A percentile compares a stretch with the other conserved stretches of the same genome.
Conservation (phyloP, 2,113 vertebrate species). For the Peromyscus leucopus region DNA sequence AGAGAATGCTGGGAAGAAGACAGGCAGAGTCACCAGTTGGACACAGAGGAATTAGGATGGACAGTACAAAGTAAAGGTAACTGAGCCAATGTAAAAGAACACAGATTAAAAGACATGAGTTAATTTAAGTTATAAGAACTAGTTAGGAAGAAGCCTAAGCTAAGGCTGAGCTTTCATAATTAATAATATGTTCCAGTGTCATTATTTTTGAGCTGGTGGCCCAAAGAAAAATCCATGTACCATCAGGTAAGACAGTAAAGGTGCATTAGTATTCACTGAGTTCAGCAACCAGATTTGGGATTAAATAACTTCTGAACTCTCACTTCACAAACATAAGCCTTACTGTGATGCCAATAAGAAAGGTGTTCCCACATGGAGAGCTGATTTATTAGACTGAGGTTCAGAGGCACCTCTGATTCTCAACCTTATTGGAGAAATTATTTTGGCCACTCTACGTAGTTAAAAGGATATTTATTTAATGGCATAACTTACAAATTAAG, state of each 20-base stretch:
- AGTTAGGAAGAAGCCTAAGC: background rate
- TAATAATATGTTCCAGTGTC: background rate
- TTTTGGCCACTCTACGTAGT: no score
- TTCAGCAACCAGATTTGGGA: background rate
- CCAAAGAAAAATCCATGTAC: background rate
- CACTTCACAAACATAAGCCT: background rate
- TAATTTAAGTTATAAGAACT: background rate
- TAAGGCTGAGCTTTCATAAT: background rate
- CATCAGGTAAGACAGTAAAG: background rate
- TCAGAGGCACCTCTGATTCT: background rate
- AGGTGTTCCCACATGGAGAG: background rate
- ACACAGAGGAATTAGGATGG: background rate
- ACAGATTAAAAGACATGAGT: background rate
- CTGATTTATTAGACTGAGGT: background rate
- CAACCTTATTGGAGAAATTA: no score
- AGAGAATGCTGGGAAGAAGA: background rate
- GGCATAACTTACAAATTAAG: no score
- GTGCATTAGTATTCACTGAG: background rate
- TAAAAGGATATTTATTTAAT: no score
- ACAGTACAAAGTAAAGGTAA: background rate
- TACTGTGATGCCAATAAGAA: background rate
- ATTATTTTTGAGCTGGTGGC: background rate
- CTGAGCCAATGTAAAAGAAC: background rate
- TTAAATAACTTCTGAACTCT: background rate
- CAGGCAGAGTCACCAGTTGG: background rate